These are phyloP conservation scores for Oligia fasciuncula DNA, from an alignment of 2,888 invertebrate genomes.

Conservation along the genomic window DNA sequence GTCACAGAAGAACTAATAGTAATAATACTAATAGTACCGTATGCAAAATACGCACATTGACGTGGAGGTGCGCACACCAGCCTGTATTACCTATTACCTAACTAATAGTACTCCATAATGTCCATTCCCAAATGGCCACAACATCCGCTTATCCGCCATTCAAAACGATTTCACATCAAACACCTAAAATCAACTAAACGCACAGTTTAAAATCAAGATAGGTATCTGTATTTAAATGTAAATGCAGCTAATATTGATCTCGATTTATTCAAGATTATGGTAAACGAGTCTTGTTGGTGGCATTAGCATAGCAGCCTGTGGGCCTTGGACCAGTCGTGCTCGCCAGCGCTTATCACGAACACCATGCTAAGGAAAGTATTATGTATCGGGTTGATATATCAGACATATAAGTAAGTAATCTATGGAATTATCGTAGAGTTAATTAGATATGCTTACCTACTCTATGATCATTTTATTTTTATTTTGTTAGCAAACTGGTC, in stretches of 20 bases:
- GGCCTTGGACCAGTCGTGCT: slow-evolving; percentile 53
- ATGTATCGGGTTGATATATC: slow-evolving; percentile 1
- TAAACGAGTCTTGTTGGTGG: slow-evolving; percentile 37
- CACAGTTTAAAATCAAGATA: slow-evolving; percentile 15
- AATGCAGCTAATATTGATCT: slow-evolving; percentile 33
- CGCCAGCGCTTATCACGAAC: slow-evolving; percentile 12
- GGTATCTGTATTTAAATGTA: slow-evolving; percentile 11
- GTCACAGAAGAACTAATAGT: no score
- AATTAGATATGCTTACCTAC: neutral
- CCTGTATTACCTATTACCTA: no score
- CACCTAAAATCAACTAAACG: slow-evolving; percentile 15
- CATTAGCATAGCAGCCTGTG: slow-evolving; percentile 43
- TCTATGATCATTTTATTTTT: neutral
- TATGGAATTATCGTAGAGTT: slow-evolving; percentile 7
- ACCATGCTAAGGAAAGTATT: slow-evolving; percentile 17
- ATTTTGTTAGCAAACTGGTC: neutral
- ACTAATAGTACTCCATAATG: neutral
- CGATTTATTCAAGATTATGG: slow-evolving; percentile 40
- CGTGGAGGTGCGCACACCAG: no score
- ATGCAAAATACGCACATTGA: no score
- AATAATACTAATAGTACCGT: no score
- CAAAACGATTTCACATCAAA: neutral
- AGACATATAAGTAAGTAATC: slow-evolving; percentile 1
- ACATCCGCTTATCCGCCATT: neutral
- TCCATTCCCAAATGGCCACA: neutral